Conservation (phyloP, 30 jellyfish, hydroid and myxozoan genomes). For the Rhopilema esculentum region DNA sequence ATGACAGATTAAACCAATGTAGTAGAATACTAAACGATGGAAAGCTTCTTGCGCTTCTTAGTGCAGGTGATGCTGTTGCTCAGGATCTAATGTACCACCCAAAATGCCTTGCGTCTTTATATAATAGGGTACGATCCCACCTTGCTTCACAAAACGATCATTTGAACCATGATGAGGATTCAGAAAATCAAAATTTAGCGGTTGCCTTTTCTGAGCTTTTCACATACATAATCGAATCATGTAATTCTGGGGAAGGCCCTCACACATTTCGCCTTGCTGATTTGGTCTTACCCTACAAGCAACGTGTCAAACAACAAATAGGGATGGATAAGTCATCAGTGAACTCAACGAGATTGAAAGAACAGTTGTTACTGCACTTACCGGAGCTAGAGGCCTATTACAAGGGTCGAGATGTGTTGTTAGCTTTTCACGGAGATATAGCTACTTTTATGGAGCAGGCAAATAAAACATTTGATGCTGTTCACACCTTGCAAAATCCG, state of each 20-base stretch:
- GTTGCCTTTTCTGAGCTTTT: conserved; percentile 12
- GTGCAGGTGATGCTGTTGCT: conserved; percentile 21
- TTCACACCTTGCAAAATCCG: conserved; percentile 26
- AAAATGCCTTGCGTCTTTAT: conserved; percentile 10
- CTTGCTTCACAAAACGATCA: neutral
- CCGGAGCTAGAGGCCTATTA: conserved; percentile 27
- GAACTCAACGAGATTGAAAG: conserved; percentile 51
- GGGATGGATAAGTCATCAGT: conserved; percentile 23
- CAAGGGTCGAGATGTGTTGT: conserved; percentile 41
- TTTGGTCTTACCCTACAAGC: conserved; percentile 25
- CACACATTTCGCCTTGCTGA: conserved; percentile 14
- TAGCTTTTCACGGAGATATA: neutral
- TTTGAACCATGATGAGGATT: neutral
- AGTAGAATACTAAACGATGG: neutral
- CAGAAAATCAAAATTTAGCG: neutral
- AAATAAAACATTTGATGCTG: neutral
- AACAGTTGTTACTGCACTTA: conserved; percentile 1
- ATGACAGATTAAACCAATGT: neutral
- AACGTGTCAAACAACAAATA: conserved; percentile 15
- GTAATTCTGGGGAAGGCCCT: neutral
- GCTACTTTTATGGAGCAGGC: conserved; percentile 12
- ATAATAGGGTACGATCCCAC: neutral
- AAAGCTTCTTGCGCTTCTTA: neutral
- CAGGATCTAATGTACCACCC: conserved; percentile 12
- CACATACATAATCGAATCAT: neutral